These are phyloP conservation scores for Drosophila fulvimacula DNA, from an alignment of 2,888 invertebrate genomes.

Conservation along the genomic window DNA sequence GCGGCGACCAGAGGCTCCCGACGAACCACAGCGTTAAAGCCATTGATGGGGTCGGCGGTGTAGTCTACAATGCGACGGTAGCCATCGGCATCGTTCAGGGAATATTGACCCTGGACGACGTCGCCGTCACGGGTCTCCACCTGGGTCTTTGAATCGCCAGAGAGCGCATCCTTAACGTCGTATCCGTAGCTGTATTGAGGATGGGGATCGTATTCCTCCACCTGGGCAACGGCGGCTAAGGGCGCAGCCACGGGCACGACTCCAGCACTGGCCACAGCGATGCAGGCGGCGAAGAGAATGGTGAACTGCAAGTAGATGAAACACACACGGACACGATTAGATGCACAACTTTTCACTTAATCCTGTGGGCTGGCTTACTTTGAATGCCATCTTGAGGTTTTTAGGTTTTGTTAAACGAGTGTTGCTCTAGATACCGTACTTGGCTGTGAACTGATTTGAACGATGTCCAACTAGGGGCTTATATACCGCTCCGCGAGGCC, in stretches of 20 bases:
- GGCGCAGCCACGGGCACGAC: slow-evolving; percentile 78
- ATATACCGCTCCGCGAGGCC: slow-evolving; percentile 72
- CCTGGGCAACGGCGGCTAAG: slow-evolving; percentile 76
- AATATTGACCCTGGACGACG: slow-evolving; percentile 85
- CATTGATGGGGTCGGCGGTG: slow-evolving; percentile 84
- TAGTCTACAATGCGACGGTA: slow-evolving; percentile 84
- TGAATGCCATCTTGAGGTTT: slow-evolving; percentile 84
- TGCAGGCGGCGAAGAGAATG: slow-evolving; percentile 79
- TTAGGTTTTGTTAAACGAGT: slow-evolving; percentile 23
- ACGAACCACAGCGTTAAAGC: slow-evolving; percentile 84
- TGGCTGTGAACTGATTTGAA: slow-evolving; percentile 82
- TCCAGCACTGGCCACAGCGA: slow-evolving; percentile 81
- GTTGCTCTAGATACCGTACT: slow-evolving; percentile 83
- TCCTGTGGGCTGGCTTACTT: slow-evolving; percentile 77
- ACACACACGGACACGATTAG: slow-evolving; percentile 17
- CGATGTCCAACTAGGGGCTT: slow-evolving; percentile 71
- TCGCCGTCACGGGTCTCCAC: slow-evolving; percentile 85
- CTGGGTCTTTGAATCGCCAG: slow-evolving; percentile 85
- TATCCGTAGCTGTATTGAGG: slow-evolving; percentile 85
- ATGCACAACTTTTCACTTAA: slow-evolving; percentile 8
- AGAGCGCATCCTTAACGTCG: slow-evolving; percentile 84
- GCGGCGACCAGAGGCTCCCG: slow-evolving; percentile 82
- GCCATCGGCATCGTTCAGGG: slow-evolving; percentile 85
- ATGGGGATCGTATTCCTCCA: slow-evolving; percentile 84
- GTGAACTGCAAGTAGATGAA: slow-evolving; percentile 73